Evolutionary conservation across 2,888 invertebrate species (phyloP), one percentile per base, ranked within the genome.

Genomic region (Stictocephala bisonia): DNA sequence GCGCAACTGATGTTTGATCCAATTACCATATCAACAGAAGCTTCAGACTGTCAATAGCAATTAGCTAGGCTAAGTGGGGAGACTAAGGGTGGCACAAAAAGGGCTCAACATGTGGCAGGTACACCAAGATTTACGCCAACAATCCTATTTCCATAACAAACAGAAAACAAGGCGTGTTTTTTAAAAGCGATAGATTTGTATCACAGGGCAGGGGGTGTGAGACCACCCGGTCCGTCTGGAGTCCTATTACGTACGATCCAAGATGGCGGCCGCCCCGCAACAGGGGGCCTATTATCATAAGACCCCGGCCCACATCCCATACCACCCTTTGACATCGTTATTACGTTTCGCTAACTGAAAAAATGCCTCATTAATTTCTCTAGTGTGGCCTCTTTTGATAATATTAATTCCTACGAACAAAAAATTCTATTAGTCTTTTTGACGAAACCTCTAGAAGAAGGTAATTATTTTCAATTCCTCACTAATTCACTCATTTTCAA

Each of bases 281-380:
- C 64, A 44, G 64, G 64, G 64, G 64, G 64, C 64, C 64, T 15
- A 64, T 64, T 64, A 64, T 64, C 64, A 64, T 64, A 64, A 64
- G 64, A 44, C 64, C 51, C 44, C 44, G 1, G 7, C 58, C 40
- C 60, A 22, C 40, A 35, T 40, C 60, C 13, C 60, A 31, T 31
- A 22, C 22, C n/a, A 15, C n/a, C 40, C 64, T 64, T 64, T 64
- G 64, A 64, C 64, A 44, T 64, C 64, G 44, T 64, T 64, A 64
- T 64, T 64, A 22, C 24, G 64, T 64, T 60, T 64, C 18, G 64
- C 64, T 41, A 64, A 64, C 26, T 44, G 44, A 44, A 44, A 64
- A 64, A 44, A 44, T 15, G 13, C 44, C 26, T 64, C 44, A 18
- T 44, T 44, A 64, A 41, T 60, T n/a, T n/a, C n/a, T n/a, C n/a